phyloP scores from a whole-genome alignment of 2,888 invertebrate genomes.

The Anarsia innoxiella region DNA sequence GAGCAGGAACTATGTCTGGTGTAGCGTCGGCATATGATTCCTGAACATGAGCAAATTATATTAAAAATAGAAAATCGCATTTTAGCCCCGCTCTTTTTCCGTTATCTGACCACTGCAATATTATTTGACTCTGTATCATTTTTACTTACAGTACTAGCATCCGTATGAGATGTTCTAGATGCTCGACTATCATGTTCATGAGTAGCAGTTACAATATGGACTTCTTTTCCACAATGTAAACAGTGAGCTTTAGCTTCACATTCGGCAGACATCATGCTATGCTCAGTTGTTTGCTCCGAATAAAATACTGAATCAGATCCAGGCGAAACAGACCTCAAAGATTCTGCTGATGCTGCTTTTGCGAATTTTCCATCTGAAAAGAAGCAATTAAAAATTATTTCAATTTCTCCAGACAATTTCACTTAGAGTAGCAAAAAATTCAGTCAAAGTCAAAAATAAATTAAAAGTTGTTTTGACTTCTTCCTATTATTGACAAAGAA shows the following conservation, averaged over 20 bases:
- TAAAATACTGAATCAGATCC: slow-evolving; percentile 94
- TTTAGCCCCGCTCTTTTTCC: too few relatives aligned
- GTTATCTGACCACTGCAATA: too few relatives aligned
- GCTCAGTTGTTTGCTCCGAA: slow-evolving; percentile 83
- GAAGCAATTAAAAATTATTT: not conserved
- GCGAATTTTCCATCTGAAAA: slow-evolving; percentile 64
- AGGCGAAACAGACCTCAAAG: slow-evolving; percentile 90
- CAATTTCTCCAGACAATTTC: too few relatives aligned
- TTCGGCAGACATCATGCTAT: slow-evolving; percentile 64
- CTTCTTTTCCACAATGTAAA: slow-evolving; percentile 89
- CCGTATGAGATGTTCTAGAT: slow-evolving; percentile 63
- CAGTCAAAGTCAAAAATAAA: not conserved
- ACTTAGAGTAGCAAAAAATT: not conserved
- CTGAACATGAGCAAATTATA: slow-evolving; percentile 25
- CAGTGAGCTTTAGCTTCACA: slow-evolving; percentile 81
- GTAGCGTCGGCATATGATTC: slow-evolving; percentile 70
- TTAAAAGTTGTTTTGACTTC: too few relatives aligned
- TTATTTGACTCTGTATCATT: too few relatives aligned
- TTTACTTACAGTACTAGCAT: slow-evolving; percentile 45
- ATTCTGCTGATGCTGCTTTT: slow-evolving; percentile 90
- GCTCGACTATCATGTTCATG: slow-evolving; percentile 61
- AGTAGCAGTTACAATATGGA: slow-evolving; percentile 75
- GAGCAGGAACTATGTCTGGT: slow-evolving; percentile 88
- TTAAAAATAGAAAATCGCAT: too few relatives aligned
- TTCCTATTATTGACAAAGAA: too few relatives aligned